Evolutionary conservation across 2,113 vertebrate species (phyloP).

Genomic region (Anoplopoma fimbria): DNA sequence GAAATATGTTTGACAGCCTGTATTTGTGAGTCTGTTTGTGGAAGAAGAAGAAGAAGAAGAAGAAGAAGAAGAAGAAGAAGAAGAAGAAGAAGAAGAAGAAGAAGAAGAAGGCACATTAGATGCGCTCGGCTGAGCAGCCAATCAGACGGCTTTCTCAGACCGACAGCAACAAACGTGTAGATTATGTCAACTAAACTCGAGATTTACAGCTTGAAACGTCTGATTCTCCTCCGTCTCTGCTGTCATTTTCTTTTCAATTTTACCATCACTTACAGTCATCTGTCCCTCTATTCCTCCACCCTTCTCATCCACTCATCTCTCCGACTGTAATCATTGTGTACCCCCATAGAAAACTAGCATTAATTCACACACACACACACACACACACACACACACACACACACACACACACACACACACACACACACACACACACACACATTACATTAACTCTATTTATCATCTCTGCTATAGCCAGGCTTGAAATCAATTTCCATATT

Average conservation of each 20-base stretch:
- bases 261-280: slow-evolving; percentile 35
- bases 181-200: no score
- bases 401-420: no score
- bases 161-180: neutral
- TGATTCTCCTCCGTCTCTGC: neutral
- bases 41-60: neutral
- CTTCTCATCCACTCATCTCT: slow-evolving; percentile 38
- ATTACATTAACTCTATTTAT: no score
- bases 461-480: no score
- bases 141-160: neutral
- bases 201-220: no score
- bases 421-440: no score
- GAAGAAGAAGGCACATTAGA: neutral
- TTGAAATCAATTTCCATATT: no score
- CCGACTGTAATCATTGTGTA: neutral
- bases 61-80: no score
- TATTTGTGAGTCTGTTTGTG: neutral
- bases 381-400: no score
- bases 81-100: no score
- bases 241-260: slow-evolving; percentile 40
- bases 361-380: no score
- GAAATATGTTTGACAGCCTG: neutral
- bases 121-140: neutral
- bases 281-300: neutral
- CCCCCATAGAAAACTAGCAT: no score